Percentiles rank a stretch among this genome's conserved stretches.
These are phyloP conservation scores for Agyllia agylla DNA, from an alignment of 2,888 invertebrate genomes.

Conservation along the genomic window DNA sequence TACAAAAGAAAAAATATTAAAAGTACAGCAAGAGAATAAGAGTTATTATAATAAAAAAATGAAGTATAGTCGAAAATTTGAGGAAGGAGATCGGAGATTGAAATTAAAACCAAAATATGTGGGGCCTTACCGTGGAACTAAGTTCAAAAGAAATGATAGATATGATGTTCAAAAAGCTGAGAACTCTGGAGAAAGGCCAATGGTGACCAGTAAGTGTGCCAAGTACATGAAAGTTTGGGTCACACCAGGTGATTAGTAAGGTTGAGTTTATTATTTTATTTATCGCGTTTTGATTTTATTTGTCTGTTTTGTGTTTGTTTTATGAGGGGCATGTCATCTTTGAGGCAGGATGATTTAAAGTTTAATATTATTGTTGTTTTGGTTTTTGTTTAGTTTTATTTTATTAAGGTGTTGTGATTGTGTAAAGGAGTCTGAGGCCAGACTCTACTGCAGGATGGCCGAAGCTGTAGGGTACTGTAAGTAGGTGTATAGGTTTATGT, in stretches of 20 bases:
- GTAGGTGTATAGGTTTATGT: no score
- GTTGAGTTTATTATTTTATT: background rate
- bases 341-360: background rate
- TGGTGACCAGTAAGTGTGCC: background rate
- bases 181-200: background rate
- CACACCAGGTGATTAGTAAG: background rate
- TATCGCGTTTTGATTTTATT: background rate
- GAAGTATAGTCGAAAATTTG: no score
- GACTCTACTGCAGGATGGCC: background rate
- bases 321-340: background rate
- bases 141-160: no score
- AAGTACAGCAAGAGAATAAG: no score
- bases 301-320: background rate
- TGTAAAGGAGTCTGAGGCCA: background rate
- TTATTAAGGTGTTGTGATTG: background rate
- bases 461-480: background rate
- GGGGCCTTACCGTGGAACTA: no score
- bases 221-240: background rate
- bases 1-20: no score
- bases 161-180: no score
- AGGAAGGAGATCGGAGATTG: no score
- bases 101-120: no score
- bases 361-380: background rate
- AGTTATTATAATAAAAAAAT: no score
- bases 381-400: background rate